These are phyloP conservation scores for Altica lythri DNA, from an alignment of 2,888 invertebrate genomes.

Conservation along the genomic window DNA sequence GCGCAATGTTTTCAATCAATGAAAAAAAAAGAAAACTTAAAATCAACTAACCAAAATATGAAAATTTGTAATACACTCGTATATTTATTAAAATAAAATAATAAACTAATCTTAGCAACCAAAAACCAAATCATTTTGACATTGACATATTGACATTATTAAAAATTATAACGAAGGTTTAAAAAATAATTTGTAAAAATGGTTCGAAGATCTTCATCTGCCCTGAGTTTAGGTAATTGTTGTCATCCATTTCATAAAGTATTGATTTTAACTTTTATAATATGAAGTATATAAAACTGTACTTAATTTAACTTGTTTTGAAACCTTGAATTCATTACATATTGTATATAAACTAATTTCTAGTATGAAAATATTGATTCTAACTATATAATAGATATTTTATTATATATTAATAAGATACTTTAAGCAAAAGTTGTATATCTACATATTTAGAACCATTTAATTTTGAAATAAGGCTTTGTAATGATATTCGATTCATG, in stretches of 20 bases:
- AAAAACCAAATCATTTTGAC: not conserved
- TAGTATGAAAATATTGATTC: no score
- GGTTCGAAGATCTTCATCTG: constrained; percentile 2
- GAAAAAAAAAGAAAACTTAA: no score
- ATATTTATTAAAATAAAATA: constrained; percentile 7
- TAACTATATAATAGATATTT: no score
- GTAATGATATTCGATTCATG: no score
- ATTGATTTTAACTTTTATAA: constrained; percentile 11
- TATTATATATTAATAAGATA: no score
- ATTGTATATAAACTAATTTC: constrained; percentile 3
- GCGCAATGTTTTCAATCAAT: constrained; percentile 34
- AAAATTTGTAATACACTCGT: constrained; percentile 26
- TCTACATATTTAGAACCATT: no score
- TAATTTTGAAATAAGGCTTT: no score
- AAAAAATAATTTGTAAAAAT: constrained; percentile 5
- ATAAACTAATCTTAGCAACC: constrained; percentile 15
- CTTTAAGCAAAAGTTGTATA: no score
- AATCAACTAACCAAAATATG: constrained; percentile 14
- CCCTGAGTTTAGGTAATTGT: constrained; percentile 6
- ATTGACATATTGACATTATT: constrained; percentile 1
- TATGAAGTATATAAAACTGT: no score
- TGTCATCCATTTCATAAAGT: not conserved
- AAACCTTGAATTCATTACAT: not conserved
- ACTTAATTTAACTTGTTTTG: no score
- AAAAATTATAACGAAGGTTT: not conserved